Percentiles rank a stretch among this genome's conserved stretches.
phyloP scores from a whole-genome alignment of 2,113 vertebrate genomes.

The Mellivora capensis region DNA sequence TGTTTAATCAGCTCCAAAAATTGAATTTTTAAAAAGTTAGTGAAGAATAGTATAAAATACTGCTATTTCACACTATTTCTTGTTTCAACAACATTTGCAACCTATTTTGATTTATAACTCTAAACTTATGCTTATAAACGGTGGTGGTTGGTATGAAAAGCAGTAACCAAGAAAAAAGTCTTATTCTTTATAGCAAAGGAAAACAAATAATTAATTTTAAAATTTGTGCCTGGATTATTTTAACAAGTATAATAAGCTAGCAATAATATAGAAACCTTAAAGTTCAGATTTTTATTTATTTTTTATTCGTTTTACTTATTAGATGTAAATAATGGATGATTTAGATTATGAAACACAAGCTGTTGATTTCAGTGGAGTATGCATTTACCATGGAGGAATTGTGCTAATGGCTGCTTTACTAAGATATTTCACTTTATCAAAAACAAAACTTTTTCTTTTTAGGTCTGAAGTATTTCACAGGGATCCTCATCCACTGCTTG shows the following conservation, averaged over 20 bases:
- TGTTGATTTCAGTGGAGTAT: not conserved
- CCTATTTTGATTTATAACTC: not conserved
- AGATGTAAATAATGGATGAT: not conserved
- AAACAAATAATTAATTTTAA: not conserved
- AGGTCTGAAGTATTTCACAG: slow-evolving; percentile 88
- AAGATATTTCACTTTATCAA: not conserved
- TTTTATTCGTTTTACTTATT: not conserved
- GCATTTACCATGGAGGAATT: not conserved
- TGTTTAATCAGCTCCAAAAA: not conserved
- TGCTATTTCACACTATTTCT: not conserved
- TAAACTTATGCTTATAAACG: not conserved
- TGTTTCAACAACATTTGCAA: not conserved
- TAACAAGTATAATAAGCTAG: not conserved
- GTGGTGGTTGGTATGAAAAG: not conserved
- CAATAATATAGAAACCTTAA: not conserved
- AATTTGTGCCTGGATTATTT: not conserved
- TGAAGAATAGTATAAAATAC: not conserved
- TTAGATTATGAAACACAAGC: not conserved
- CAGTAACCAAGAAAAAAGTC: not conserved
- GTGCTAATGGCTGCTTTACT: not conserved
- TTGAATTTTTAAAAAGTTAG: not conserved
- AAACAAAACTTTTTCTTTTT: not conserved
- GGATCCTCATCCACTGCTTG: slow-evolving; percentile 86
- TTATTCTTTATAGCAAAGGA: not conserved
- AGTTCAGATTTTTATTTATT: not conserved